Percentiles rank a stretch among this genome's conserved stretches.
These are phyloP conservation scores for Lamprotornis superbus DNA, from an alignment of 2,113 vertebrate species.

Conservation along the genomic window DNA sequence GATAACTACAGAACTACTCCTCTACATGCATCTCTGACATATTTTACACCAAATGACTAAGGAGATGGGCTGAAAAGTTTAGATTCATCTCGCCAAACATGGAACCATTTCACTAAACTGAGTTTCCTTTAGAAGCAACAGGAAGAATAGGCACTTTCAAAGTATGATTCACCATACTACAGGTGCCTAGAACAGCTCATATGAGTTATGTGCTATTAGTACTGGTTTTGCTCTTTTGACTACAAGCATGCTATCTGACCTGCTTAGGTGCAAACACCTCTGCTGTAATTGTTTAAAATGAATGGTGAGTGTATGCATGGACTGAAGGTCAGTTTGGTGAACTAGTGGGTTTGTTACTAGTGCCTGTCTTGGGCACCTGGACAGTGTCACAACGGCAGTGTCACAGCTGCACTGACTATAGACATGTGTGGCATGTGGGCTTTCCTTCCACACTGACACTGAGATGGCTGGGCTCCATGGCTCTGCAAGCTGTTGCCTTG, in stretches of 20 bases:
- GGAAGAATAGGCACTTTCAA: not conserved
- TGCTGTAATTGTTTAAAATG: not conserved
- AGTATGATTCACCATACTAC: not conserved
- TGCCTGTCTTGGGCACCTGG: not conserved
- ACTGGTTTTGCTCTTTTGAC: not conserved
- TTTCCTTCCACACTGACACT: not conserved
- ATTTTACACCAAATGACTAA: not conserved
- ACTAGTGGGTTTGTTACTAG: not conserved
- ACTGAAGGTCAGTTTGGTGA: not conserved
- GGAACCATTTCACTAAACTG: not conserved
- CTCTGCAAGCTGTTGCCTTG: not conserved
- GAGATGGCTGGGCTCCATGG: too few species aligned
- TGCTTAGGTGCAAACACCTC: not conserved
- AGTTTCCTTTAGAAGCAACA: not conserved
- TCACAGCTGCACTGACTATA: not conserved
- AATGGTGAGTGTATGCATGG: rapidly evolving
- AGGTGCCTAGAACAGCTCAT: not conserved
- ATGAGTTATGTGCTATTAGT: not conserved
- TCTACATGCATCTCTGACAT: not conserved
- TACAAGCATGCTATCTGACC: not conserved
- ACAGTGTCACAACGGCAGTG: not conserved
- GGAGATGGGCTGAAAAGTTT: not conserved
- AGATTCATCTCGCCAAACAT: not conserved
- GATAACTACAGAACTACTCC: not conserved
- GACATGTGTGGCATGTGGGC: rapidly evolving